phyloP scores from a whole-genome alignment of 1,140 invertebrate species.

The Apis dorsata region DNA sequence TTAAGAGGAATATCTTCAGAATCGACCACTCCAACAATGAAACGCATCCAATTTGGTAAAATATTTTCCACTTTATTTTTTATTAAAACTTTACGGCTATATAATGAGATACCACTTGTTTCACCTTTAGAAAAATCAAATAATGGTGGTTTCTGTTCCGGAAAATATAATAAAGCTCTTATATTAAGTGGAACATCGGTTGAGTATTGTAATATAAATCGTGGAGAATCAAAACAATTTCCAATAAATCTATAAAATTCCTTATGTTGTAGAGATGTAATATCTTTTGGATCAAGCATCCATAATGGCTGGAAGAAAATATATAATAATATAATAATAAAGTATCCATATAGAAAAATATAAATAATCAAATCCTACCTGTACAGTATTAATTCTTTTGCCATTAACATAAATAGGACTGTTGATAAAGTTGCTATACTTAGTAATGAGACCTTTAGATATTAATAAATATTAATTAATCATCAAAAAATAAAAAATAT shows the following conservation, averaged over 20 bases:
- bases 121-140: conserved; percentile 94
- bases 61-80: conserved; percentile 94
- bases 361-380: conserved; percentile 80
- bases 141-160: conserved; percentile 92
- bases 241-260: conserved; percentile 95
- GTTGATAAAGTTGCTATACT: conserved; percentile 98
- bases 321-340: neutral
- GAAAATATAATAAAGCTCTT: conserved; percentile 94
- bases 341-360: neutral
- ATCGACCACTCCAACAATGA: conserved; percentile 97
- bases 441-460: conserved; percentile 90
- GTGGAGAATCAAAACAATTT: conserved; percentile 91
- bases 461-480: conserved; percentile 20
- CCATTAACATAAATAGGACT: conserved; percentile 96
- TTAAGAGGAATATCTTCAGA: conserved; percentile 99
- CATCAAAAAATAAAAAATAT: neutral
- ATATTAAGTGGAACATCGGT: conserved; percentile 96
- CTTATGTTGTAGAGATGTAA: conserved; percentile 91
- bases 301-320: conserved; percentile 89
- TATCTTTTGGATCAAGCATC: conserved; percentile 94
- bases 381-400: conserved; percentile 90
- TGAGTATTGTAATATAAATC: conserved; percentile 91
- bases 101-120: conserved; percentile 91
- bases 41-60: conserved; percentile 96
- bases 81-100: conserved; percentile 94